Base-by-base conservation (phyloP, 2,113 vertebrate species). In the Tragelaphus imberbis region DNA sequence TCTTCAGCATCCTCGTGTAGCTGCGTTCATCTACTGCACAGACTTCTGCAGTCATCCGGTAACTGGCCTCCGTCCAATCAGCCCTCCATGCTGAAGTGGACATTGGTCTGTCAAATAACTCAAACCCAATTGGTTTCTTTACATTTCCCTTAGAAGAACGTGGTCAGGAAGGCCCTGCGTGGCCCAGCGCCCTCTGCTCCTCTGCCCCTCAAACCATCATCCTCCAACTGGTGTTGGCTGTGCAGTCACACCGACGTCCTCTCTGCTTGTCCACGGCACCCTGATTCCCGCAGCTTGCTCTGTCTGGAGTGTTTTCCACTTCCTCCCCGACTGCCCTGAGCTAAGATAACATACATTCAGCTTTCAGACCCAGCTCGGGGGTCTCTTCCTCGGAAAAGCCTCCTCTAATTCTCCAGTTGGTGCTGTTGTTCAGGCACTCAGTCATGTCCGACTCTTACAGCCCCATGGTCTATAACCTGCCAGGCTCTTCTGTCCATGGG, bases 121-220 rank as follows among this genome's bases (percentile, higher is more conserved):
- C 58, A 25, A 3, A 7, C 77, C 51, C 10, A 4, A 49, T n/a
- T 3, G 4, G 36, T 55, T 40, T 49, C n/a, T 92, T 94, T 25
- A 84, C 79, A 1, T 15, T 58, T 33, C n/a, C 55, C 59, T 61
- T 49, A 6, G 44, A 75, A 75, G 71, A 36, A 2, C 25, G 3
- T 10, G 49, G 79, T 44, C 86, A 8, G 0, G 2, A n/a, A 85
- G 53, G 15, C 6, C 44, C 19, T 55, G 53, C 6, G 0, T 17
- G 19, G 16, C 40, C 56, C 79, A 84, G 36, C 10, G 1, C 28
- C 15, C 14, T n/a, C 16, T 0, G 10, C 30, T 68, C 61, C 88
- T 84, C 61, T 25, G 51, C 27, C 5, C 21, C 47, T 44, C 6
- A 14, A n/a, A 28, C 51, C 85, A 21, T 51, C 81, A 36, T 84